Base-by-base conservation (phyloP, 2,888 invertebrate species). In the Hydropsyche betteni region DNA sequence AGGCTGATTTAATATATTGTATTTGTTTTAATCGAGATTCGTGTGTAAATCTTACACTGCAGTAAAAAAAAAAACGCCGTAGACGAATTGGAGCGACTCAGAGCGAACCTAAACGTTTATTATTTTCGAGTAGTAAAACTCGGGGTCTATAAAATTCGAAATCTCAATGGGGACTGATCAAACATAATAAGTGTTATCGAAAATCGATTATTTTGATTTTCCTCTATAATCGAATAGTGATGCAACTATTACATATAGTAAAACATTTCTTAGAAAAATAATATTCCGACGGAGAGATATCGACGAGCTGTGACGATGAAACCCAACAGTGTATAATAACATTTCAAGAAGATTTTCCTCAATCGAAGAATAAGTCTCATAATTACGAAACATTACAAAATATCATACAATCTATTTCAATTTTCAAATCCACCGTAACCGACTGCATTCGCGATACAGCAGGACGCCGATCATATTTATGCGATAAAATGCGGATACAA, bases 1-100 rank as follows among this genome's bases (percentile, higher is more conserved):
- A 64, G 64, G 64, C 64, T 34, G 64, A 64, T 64, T 64, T 64
- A 64, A 64, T 64, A 64, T 64, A 64, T 64, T 64, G 64, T 64
- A 64, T 64, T 64, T 64, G 64, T 64, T 64, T 64, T 64, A 64
- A 64, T 64, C 24, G 64, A 64, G 64, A 64, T 64, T 64, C 64
- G 64, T 64, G 64, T 64, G 64, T 64, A 64, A 64, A 64, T 64
- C 64, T 64, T 36, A 36, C 64, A 24, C 34, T 36, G 10, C 10
- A 24, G 34, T n/a, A 64, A 61, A 64, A 64, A 64, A n/a, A 64
- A 24, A 16, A 58, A 24, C 58, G 58, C 58, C 8, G 36, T 34
- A n/a, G 34, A 8, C 64, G 36, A 64, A 36, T 64, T 34, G 34
- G 64, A 64, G 64, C 64, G 34, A 36, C 36, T 16, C 1, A 64